Conservation (phyloP, 2,888 invertebrate species). For the Drosophila paracracens region DNA sequence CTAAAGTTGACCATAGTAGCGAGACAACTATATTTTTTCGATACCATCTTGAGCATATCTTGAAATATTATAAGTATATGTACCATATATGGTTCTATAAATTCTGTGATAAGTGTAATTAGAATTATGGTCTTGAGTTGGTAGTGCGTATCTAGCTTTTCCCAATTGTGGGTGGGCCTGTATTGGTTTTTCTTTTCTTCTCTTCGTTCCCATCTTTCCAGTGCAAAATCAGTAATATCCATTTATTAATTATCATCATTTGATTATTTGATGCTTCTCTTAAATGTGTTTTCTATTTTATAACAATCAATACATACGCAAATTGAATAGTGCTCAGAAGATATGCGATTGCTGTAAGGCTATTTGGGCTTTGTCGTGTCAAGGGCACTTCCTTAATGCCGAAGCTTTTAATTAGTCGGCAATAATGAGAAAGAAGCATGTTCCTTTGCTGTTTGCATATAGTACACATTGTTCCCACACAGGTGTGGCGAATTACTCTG, state of each 20-base stretch:
- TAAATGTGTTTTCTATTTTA: neutral
- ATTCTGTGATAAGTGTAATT: neutral
- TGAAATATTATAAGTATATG: neutral
- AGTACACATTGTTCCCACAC: neutral
- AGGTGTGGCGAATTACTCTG: neutral
- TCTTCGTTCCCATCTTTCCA: neutral
- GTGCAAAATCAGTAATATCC: neutral
- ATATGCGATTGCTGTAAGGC: neutral
- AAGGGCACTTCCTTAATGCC: constrained; percentile 7
- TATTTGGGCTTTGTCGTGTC: neutral
- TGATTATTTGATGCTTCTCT: neutral
- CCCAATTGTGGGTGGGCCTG: neutral
- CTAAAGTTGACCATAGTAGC: neutral
- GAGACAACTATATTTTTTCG: neutral
- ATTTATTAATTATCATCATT: neutral
- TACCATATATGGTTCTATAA: neutral
- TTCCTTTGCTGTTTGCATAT: neutral
- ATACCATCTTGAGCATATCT: neutral
- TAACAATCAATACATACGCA: neutral
- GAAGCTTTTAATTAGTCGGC: constrained; percentile 7
- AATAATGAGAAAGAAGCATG: constrained; percentile 10
- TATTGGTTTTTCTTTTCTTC: neutral
- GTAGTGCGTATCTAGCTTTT: neutral
- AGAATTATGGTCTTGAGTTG: neutral
- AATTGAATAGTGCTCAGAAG: neutral